These are phyloP conservation scores for Enteromius thamalakanensis DNA, from an alignment of 2,797 vertebrate genomes.

Conservation along the genomic window DNA sequence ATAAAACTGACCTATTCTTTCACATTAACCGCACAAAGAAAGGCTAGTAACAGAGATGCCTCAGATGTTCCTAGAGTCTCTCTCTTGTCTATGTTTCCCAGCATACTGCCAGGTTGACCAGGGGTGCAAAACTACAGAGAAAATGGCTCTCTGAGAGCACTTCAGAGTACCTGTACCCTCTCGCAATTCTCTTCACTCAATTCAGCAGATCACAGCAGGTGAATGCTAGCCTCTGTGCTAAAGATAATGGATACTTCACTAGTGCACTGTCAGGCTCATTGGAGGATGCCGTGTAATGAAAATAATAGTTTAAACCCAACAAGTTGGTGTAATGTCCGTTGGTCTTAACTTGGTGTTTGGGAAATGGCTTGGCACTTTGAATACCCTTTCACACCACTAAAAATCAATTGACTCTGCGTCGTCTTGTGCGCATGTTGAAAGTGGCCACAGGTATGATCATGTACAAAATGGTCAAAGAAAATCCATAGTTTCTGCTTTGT, in stretches of 20 bases:
- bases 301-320: conserved; percentile 32
- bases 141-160: conserved; percentile 36
- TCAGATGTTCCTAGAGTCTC: conserved; percentile 12
- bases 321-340: conserved; percentile 11
- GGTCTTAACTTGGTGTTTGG: background rate
- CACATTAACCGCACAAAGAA: conserved; percentile 2
- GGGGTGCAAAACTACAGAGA: conserved; percentile 26
- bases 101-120: conserved; percentile 22
- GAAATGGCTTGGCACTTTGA: conserved; percentile 24
- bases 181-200: conserved; percentile 33
- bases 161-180: conserved; percentile 35
- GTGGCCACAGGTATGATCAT: conserved; percentile 42
- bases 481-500: conserved; percentile 56
- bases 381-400: conserved; percentile 27
- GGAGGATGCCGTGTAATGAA: conserved; percentile 12
- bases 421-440: conserved; percentile 9
- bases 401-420: conserved; percentile 46
- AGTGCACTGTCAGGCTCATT: conserved; percentile 5
- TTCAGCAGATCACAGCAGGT: conserved; percentile 36
- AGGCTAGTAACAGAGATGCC: background rate
- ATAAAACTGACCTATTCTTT: background rate
- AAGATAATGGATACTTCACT: conserved; percentile 50
- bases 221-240: conserved; percentile 41
- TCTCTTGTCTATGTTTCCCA: conserved; percentile 27
- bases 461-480: conserved; percentile 33